Evolutionary conservation across 2,888 invertebrate genomes (phyloP).

Genomic region (Caenorhabditis wallacei): DNA sequence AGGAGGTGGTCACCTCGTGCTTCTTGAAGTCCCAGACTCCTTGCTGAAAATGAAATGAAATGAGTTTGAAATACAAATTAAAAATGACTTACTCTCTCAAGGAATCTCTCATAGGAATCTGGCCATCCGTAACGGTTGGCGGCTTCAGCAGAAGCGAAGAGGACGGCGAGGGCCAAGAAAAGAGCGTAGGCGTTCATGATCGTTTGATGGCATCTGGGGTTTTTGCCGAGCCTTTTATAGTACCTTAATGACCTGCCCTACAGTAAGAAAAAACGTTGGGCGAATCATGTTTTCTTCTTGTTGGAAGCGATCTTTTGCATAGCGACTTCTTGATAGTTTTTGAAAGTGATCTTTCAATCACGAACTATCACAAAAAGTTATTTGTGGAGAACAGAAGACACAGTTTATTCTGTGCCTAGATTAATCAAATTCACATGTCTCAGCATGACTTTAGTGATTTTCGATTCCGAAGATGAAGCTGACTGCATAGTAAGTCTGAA

Average conservation of each 20-base stretch:
- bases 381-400: background rate
- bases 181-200: constrained; percentile 57
- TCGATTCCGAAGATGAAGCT: too few relatives aligned
- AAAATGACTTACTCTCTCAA: constrained; percentile 66
- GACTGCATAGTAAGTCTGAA: too few relatives aligned
- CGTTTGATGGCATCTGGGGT: constrained; percentile 26
- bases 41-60: constrained; percentile 39
- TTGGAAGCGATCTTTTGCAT: constrained; percentile 58
- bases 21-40: constrained; percentile 65
- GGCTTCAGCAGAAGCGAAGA: constrained; percentile 44
- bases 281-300: constrained; percentile 39
- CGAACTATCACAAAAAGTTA: constrained; percentile 44
- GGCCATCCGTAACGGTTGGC: constrained; percentile 64
- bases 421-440: too few relatives aligned
- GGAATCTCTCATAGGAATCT: constrained; percentile 62
- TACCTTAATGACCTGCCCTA: constrained; percentile 20
- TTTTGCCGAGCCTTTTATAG: constrained; percentile 42
- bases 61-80: too few relatives aligned
- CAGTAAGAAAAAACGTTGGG: constrained; percentile 49
- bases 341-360: constrained; percentile 59
- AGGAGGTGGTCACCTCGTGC: constrained; percentile 39
- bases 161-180: constrained; percentile 56
- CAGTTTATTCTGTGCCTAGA: background rate
- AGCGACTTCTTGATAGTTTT: constrained; percentile 36
- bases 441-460: too few relatives aligned